Base-by-base conservation (phyloP, 2,113 vertebrate species). In the Ranitomeya imitator region DNA sequence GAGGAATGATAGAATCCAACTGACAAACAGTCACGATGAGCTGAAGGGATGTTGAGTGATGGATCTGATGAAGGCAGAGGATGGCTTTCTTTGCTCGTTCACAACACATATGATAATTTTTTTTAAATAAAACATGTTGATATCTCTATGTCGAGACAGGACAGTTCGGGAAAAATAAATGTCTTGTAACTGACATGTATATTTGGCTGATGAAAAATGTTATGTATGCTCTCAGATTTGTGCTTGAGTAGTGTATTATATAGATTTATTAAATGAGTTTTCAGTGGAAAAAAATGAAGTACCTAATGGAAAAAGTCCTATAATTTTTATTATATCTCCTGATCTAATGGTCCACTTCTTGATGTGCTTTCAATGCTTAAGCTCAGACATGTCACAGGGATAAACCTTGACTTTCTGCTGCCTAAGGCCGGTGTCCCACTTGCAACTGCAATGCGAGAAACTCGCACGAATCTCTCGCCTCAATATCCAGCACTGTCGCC, bases 1-100 rank as follows among this genome's bases (percentile, higher is more conserved):
- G 76, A 85, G 69, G 67, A 85, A 85, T 85, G 54, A 85, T 85
- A 73, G 76, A 57, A 76, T 74, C 26, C 69, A 85, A 37, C 83
- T 85, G 69, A 85, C 67, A 85, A 74, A 83, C 81, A 85, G 67
- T n/a, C 65, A 85, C 21, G 31, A 52, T 55, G 51, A 69, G 14
- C 55, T 52, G n/a, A 71, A 84, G 21, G 63, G 65, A 54, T 84
- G 16, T 1, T 84, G 82, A 84, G 63, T 71, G 82, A 84, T 84
- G 82, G 45, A 63, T 26, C 51, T 84, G 55, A 71, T 84, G 63
- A 69, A 84, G 63, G 63, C 61, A 55, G 15, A 69, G 15, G 21
- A 54, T 54, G 18, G 23, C 21, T 52, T 16, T 67, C 63, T 67
- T 23, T 18, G 31, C 23, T 16, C 71, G 14, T 84, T 51, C 26